phyloP scores from a whole-genome alignment of 2,113 vertebrate species.

The Cyphomyrus plagiostoma region DNA sequence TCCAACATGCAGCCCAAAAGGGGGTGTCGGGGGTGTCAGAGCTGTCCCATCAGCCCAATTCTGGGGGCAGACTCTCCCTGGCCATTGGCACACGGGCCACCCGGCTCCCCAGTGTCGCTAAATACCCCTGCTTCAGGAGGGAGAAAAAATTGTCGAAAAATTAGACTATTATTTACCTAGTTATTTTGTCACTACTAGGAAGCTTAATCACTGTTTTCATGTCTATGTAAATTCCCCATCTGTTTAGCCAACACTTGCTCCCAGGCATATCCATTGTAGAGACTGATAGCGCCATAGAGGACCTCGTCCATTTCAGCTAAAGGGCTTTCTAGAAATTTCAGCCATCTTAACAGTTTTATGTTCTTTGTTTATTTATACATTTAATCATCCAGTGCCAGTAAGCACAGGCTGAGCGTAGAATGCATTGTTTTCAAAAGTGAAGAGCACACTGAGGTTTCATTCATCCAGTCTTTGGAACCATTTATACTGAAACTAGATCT shows the following conservation, averaged over 20 bases:
- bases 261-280: neutral
- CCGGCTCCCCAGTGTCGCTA: neutral
- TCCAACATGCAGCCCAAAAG: neutral
- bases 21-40: neutral
- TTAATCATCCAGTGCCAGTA: slow-evolving; percentile 12
- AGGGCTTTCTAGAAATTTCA: neutral
- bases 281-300: neutral
- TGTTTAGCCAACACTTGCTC: neutral
- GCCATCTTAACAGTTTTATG: neutral
- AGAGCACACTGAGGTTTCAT: neutral
- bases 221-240: slow-evolving; percentile 21
- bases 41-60: neutral
- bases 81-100: neutral
- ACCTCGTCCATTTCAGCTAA: neutral
- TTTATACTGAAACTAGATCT: neutral
- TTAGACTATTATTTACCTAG: slow-evolving; percentile 12
- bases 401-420: neutral
- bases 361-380: neutral
- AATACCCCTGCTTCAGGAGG: neutral
- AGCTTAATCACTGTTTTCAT: slow-evolving; percentile 22
- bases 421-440: neutral
- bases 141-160: slow-evolving; percentile 1
- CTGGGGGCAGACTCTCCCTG: neutral
- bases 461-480: neutral
- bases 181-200: slow-evolving; percentile 19